Conservation (phyloP, 2,797 vertebrate species). For the Discoglossus pictus region DNA sequence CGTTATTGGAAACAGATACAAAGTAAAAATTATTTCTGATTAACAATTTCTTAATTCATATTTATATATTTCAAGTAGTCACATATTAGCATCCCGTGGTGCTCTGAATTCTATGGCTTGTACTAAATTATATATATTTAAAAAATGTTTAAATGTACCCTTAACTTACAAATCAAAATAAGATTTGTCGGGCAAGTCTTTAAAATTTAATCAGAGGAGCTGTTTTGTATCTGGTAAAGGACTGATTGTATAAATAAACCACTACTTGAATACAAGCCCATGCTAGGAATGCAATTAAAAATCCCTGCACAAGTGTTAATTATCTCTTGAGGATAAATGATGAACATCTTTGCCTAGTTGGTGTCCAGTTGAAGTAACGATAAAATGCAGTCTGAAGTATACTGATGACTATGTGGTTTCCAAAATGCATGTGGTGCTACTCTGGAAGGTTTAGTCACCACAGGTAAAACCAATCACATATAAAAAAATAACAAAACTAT, state of each 20-base stretch:
- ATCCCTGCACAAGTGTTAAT: conserved; percentile 75
- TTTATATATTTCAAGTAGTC: background rate
- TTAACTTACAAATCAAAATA: conserved; percentile 23
- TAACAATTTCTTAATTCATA: no score
- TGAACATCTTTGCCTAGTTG: conserved; percentile 68
- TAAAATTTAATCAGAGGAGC: conserved; percentile 6
- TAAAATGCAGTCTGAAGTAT: conserved; percentile 49
- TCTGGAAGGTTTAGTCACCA: conserved; percentile 57
- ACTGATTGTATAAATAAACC: conserved; percentile 56
- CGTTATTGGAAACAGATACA: no score
- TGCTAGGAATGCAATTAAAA: conserved; percentile 77
- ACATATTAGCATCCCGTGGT: background rate
- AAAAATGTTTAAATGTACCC: no score
- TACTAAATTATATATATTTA: conserved; percentile 12
- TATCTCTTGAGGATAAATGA: conserved; percentile 72
- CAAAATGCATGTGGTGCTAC: conserved; percentile 58
- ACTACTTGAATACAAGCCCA: conserved; percentile 72
- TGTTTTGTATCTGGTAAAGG: conserved; percentile 10
- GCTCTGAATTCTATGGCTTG: background rate
- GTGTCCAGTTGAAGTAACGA: conserved; percentile 71
- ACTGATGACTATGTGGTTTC: conserved; percentile 49
- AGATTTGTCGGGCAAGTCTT: conserved; percentile 1
- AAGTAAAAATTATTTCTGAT: no score
- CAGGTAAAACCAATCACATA: conserved; percentile 51
- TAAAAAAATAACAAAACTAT: conserved; percentile 46